Evolutionary conservation across 1,140 invertebrate species (phyloP).

Genomic region (Drosophila truncata): DNA sequence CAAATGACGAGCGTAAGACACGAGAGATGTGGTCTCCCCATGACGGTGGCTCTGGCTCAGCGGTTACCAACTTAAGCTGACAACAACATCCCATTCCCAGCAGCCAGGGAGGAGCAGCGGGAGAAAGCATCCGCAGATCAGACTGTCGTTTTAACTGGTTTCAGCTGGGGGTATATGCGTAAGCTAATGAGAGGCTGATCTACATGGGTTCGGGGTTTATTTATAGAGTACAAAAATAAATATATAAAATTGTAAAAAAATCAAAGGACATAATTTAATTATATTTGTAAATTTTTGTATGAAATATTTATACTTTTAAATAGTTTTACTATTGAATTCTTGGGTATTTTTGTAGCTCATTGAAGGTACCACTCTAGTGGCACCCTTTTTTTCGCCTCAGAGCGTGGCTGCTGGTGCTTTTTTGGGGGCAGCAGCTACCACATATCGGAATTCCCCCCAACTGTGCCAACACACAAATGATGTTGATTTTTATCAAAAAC

Average conservation of each 20-base stretch:
- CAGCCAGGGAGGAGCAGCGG: slow-evolving; percentile 20
- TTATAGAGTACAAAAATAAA: background rate
- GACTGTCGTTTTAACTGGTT: slow-evolving; percentile 43
- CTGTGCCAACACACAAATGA: slow-evolving; percentile 77
- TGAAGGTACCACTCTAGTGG: background rate
- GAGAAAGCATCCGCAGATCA: slow-evolving; percentile 47
- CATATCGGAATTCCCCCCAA: slow-evolving; percentile 80
- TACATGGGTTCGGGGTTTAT: background rate
- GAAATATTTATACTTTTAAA: too few relatives aligned
- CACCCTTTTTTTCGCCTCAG: slow-evolving; percentile 7
- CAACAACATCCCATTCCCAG: slow-evolving; percentile 53
- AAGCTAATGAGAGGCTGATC: slow-evolving; percentile 1
- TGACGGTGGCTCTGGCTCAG: slow-evolving; percentile 37
- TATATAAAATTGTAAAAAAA: background rate
- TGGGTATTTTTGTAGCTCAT: slow-evolving; percentile 18
- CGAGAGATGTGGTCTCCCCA: slow-evolving; percentile 49
- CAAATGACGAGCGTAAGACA: slow-evolving; percentile 85
- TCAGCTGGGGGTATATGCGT: background rate
- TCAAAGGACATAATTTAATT: too few relatives aligned
- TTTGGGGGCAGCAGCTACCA: slow-evolving; percentile 59
- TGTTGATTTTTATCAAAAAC: slow-evolving; percentile 84
- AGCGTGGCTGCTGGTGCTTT: slow-evolving; percentile 23
- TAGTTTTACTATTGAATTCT: too few relatives aligned
- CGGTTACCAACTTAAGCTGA: slow-evolving; percentile 68
- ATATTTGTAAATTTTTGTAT: background rate